phyloP scores from a whole-genome alignment of 35 echinoderm and acorn worm species.

The Strongylocentrotus purpuratus region DNA sequence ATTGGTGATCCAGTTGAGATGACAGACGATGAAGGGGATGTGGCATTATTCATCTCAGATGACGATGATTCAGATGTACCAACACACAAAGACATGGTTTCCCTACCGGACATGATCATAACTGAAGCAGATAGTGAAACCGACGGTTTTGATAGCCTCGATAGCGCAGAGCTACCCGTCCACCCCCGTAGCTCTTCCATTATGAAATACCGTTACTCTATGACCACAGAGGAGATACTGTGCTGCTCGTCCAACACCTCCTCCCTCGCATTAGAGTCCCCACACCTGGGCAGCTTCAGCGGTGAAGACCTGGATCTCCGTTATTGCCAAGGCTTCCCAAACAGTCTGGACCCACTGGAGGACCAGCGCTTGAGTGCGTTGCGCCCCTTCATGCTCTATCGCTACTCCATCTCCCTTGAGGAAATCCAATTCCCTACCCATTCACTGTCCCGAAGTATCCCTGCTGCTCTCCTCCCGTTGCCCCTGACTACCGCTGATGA shows the following conservation, averaged over 20 bases:
- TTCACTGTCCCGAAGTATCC: background rate
- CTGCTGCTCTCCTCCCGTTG: background rate
- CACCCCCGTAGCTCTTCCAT: background rate
- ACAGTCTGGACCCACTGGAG: background rate
- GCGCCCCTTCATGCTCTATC: slow-evolving; percentile 33
- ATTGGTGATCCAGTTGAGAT: background rate
- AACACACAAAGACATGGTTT: background rate
- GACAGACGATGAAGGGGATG: background rate
- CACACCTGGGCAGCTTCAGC: background rate
- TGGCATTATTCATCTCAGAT: background rate
- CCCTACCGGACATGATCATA: background rate
- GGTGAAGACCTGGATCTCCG: background rate
- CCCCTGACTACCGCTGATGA: background rate
- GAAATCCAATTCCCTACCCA: background rate
- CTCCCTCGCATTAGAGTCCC: background rate
- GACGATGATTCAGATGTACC: background rate
- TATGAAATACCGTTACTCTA: slow-evolving; percentile 6
- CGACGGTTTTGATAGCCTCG: background rate
- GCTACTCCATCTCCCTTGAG: slow-evolving; percentile 45
- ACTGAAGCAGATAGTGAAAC: background rate
- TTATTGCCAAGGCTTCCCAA: background rate
- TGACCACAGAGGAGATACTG: slow-evolving; percentile 27
- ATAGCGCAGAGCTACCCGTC: background rate
- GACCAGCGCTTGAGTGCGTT: background rate
- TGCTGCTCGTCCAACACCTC: slow-evolving; percentile 27